Evolutionary conservation across 23 tunicate genomes (phyloP), one percentile per base, ranked within the genome.

Genomic region (Pegea sp.): DNA sequence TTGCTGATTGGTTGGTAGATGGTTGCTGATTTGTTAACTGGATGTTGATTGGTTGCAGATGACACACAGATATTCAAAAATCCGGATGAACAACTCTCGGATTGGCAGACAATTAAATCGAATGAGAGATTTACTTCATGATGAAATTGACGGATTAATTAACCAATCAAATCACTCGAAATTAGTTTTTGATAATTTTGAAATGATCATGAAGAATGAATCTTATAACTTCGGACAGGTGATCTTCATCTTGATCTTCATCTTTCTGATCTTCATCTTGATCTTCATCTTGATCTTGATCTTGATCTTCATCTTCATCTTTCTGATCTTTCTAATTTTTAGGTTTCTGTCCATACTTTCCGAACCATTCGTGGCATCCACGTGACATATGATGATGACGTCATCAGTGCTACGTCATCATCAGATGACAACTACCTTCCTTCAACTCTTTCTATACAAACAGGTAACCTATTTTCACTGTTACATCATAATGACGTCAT

Each of bases 201-300:
- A 72, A 31, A 69, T n/a, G n/a, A n/a, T n/a, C n/a, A n/a, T n/a
- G n/a, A n/a, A n/a, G n/a, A n/a, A n/a, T n/a, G n/a, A n/a, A n/a
- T n/a, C n/a, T n/a, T n/a, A n/a, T n/a, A n/a, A n/a, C n/a, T 30
- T 62, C 5, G 68, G 67, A 1, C 68, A 62, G 77, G 77, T 70
- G 18, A 43, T 26, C 28, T 23, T 23, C 30, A 2, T 2, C 2
- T 23, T 4, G 1, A 52, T 7, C 3, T 4, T 2, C 3, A 23
- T 24, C 16, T 3, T 25, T 24, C 20, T 3, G 30, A 24, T 23
- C 22, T 38, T 38, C 46, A 8, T n/a, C n/a, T n/a, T n/a, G n/a
- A n/a, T n/a, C n/a, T n/a, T n/a, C n/a, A n/a, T n/a, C n/a, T 38
- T 8, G 46, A 38, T 38, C 46, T 8, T 38, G 13, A 16, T 38